Conservation (phyloP, 2,888 invertebrate genomes). For the Halictus ligatus region DNA sequence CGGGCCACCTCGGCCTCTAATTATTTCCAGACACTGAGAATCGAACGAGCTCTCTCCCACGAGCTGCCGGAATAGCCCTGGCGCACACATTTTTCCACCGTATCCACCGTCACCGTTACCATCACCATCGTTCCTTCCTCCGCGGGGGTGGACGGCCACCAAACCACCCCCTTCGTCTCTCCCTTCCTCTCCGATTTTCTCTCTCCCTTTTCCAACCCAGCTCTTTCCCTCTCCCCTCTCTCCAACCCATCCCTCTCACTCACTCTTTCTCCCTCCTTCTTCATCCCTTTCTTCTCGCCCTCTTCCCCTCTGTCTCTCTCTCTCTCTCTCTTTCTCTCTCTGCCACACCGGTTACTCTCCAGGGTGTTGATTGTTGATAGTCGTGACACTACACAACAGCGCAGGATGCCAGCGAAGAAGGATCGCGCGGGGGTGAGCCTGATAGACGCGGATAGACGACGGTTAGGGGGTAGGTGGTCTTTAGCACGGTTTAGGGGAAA, state of each 20-base stretch:
- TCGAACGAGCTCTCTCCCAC: constrained; percentile 83
- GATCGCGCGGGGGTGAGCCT: constrained; percentile 17
- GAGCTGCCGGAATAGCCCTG: constrained; percentile 77
- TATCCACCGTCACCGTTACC: constrained; percentile 58
- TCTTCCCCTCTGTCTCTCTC: not conserved
- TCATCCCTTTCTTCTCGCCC: constrained; percentile 14
- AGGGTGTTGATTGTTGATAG: constrained; percentile 70
- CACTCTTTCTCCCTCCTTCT: not conserved
- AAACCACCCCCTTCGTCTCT: not conserved
- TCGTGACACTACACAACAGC: constrained; percentile 49
- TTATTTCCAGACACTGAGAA: constrained; percentile 85
- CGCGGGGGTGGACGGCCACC: constrained; percentile 3
- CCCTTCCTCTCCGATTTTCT: constrained; percentile 3
- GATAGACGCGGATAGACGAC: constrained; percentile 48
- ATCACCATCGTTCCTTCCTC: constrained; percentile 28
- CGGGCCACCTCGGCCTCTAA: constrained; percentile 82
- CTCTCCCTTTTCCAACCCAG: constrained; percentile 13
- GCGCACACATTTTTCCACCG: constrained; percentile 76
- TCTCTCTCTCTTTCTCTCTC: too few relatives aligned
- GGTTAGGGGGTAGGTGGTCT: constrained; percentile 54
- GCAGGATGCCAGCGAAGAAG: constrained; percentile 32
- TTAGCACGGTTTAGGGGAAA: constrained; percentile 43
- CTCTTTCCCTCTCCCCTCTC: not conserved
- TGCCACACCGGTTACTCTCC: constrained; percentile 39
- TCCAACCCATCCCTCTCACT: not conserved